These are phyloP conservation scores for Teleopsis dalmanni DNA, from an alignment of 1,140 invertebrate species.

Conservation along the genomic window DNA sequence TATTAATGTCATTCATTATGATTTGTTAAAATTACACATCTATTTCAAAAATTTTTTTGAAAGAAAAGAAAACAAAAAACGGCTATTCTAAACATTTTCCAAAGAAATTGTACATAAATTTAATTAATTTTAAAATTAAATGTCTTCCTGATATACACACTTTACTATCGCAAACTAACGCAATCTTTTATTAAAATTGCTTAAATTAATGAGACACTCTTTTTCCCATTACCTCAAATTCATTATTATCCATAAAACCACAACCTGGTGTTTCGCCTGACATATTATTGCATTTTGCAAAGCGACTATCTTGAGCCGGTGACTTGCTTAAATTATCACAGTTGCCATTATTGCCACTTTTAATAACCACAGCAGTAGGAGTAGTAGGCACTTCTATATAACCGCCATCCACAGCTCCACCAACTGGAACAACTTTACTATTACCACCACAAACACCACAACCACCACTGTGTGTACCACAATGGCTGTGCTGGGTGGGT, in stretches of 20 bases:
- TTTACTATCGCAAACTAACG: no score
- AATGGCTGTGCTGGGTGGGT: conserved; percentile 18
- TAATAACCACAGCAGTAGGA: background rate
- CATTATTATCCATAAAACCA: conserved; percentile 2
- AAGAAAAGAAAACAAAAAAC: background rate
- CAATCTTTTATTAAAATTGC: conserved; percentile 1
- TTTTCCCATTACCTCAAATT: no score
- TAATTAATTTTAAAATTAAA: no score
- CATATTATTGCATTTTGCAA: conserved; percentile 5
- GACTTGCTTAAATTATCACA: conserved; percentile 10
- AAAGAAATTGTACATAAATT: no score
- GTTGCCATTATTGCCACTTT: conserved; percentile 1
- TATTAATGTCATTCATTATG: background rate
- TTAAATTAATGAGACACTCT: no score
- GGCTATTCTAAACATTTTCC: no score
- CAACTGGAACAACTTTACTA: background rate
- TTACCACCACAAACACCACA: background rate
- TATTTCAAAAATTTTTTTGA: background rate
- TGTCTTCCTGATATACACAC: no score
- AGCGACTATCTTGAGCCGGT: conserved; percentile 2
- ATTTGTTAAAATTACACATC: background rate
- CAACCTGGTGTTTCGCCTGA: background rate
- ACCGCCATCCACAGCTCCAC: background rate
- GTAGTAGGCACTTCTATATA: background rate
- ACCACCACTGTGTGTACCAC: background rate